These are phyloP conservation scores for Morelia viridis DNA, from an alignment of 2,797 vertebrate species.

Conservation along the genomic window DNA sequence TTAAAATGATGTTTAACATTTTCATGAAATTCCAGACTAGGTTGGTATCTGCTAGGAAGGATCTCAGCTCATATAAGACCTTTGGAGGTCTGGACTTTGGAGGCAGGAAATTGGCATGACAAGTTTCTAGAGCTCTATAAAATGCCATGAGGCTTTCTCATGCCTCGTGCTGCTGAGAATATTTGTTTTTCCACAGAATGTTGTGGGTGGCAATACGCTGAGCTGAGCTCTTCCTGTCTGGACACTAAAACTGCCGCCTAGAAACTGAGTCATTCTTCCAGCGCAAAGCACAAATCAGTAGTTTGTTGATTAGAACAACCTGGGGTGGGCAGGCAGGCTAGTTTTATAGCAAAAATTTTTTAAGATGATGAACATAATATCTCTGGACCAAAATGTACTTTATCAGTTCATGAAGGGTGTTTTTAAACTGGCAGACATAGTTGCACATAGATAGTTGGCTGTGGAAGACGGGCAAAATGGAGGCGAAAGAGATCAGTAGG, in stretches of 20 bases:
- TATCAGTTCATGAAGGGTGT: background rate
- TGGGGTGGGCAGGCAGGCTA: background rate
- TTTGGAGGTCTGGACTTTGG: slow-evolving; percentile 27
- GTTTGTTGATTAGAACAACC: slow-evolving; percentile 39
- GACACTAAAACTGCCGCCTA: slow-evolving; percentile 42
- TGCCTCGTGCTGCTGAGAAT: slow-evolving; percentile 56
- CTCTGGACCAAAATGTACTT: background rate
- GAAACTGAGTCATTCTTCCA: slow-evolving; percentile 53
- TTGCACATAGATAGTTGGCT: background rate
- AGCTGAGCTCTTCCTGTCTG: slow-evolving; percentile 63
- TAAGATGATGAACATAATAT: too few relatives aligned
- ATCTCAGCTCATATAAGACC: slow-evolving; percentile 24
- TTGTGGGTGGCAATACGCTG: slow-evolving; percentile 60
- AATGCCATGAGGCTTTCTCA: slow-evolving; percentile 61
- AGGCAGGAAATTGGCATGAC: slow-evolving; percentile 58
- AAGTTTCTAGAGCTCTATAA: slow-evolving; percentile 60
- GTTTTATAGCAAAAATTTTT: background rate
- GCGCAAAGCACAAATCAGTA: slow-evolving; percentile 29
- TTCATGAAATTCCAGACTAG: background rate
- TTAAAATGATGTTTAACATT: background rate
- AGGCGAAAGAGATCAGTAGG: background rate
- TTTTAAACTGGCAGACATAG: background rate
- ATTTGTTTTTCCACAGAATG: slow-evolving; percentile 66
- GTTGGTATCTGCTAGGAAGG: slow-evolving; percentile 4
- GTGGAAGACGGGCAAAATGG: background rate